Percentiles rank a stretch among this genome's conserved stretches.
Evolutionary conservation across 2,797 vertebrate genomes (phyloP).

Genomic region (Distichodus sexfasciatus): DNA sequence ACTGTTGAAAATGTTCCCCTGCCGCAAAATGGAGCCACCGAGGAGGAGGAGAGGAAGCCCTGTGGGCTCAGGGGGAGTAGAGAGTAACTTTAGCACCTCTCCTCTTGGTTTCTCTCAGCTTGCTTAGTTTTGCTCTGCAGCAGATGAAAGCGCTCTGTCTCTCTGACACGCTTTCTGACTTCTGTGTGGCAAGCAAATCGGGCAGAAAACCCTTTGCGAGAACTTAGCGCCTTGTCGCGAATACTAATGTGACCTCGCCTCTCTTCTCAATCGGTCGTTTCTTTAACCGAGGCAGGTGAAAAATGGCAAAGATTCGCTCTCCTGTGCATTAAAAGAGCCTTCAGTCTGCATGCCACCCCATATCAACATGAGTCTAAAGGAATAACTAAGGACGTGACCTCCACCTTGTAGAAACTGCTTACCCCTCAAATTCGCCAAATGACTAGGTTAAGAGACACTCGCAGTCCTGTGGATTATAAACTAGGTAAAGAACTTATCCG

Average conservation of each 20-base stretch:
- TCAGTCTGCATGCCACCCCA: neutral
- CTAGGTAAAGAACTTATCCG: neutral
- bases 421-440: neutral
- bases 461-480: neutral
- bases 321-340: neutral
- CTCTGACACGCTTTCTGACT: conserved; percentile 56
- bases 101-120: neutral
- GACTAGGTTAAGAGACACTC: neutral
- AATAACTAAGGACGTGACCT: conserved; percentile 23
- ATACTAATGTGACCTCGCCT: conserved; percentile 56
- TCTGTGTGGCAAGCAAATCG: conserved; percentile 55
- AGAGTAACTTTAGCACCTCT: neutral
- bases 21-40: conserved; percentile 4
- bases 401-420: neutral
- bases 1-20: neutral
- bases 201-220: conserved; percentile 45
- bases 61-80: neutral
- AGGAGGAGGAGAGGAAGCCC: neutral
- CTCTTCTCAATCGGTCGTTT: conserved; percentile 19
- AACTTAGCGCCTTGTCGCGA: conserved; percentile 42
- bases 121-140: conserved; percentile 50
- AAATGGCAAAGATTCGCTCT: conserved; percentile 11
- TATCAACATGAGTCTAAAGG: neutral
- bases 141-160: conserved; percentile 59
- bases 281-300: conserved; percentile 15